These are phyloP conservation scores for Takifugu ocellatus DNA, from an alignment of 2,797 vertebrate species.

Conservation along the genomic window DNA sequence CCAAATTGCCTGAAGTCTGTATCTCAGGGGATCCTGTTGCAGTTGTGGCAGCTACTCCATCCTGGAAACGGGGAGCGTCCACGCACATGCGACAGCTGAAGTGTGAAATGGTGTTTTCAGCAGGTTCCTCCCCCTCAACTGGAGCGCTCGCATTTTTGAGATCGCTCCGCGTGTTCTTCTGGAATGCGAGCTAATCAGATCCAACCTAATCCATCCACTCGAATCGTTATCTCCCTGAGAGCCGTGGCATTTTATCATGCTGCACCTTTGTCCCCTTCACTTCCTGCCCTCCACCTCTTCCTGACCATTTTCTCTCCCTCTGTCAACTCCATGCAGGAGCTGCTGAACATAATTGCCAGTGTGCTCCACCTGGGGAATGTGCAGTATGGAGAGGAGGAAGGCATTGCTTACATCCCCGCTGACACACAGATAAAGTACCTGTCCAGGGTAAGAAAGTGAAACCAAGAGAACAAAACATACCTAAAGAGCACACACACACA, in stretches of 20 bases:
- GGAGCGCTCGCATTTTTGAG: no score
- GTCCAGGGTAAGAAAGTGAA: constrained; percentile 81
- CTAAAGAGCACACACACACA: neutral
- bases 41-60: no score
- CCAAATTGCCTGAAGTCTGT: no score
- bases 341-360: constrained; percentile 92
- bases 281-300: neutral
- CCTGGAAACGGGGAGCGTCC: no score
- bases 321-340: constrained; percentile 73
- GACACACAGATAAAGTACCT: constrained; percentile 96
- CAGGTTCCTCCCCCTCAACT: no score
- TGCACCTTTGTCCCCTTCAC: constrained; percentile 13
- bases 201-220: no score
- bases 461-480: neutral
- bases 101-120: no score
- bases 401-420: constrained; percentile 84
- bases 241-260: constrained; percentile 11
- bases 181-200: no score
- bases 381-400: constrained; percentile 88
- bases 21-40: no score
- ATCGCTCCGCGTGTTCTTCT: no score
- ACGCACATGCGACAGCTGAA: no score
- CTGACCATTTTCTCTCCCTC: no score
- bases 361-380: constrained; percentile 95
- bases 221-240: neutral